phyloP scores from a whole-genome alignment of 1,140 invertebrate genomes.

The Lanistes nyassanus region DNA sequence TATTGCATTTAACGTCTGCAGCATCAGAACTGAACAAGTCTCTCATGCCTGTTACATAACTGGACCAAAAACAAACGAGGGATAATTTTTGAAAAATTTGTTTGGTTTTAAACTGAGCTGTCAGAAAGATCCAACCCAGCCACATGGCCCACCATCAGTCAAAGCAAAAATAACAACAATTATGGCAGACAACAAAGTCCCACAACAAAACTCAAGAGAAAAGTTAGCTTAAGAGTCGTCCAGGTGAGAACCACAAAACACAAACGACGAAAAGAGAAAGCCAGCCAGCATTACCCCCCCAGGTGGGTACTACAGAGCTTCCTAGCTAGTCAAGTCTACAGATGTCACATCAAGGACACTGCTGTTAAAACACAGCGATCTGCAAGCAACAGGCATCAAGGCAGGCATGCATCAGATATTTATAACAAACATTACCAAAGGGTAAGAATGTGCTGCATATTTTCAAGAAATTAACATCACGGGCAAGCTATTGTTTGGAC shows the following conservation, averaged over 20 bases:
- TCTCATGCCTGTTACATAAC: too few relatives aligned
- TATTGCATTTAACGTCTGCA: too few relatives aligned
- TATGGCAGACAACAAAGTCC: background rate
- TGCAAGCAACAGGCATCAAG: background rate
- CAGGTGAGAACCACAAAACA: background rate
- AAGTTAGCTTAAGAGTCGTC: background rate
- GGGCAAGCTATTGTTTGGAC: too few relatives aligned
- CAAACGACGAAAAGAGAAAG: background rate
- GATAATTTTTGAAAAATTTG: too few relatives aligned
- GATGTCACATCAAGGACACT: conserved; percentile 17
- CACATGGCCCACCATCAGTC: background rate
- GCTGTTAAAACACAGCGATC: conserved; percentile 21
- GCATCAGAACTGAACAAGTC: too few relatives aligned
- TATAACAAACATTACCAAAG: too few relatives aligned
- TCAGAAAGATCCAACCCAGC: background rate
- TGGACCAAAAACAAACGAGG: too few relatives aligned
- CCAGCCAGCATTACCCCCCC: background rate
- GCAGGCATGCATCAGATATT: too few relatives aligned
- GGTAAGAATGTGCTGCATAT: too few relatives aligned
- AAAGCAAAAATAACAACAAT: background rate
- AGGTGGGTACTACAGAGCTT: background rate
- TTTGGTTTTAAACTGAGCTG: too few relatives aligned
- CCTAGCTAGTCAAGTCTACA: background rate
- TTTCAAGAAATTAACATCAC: too few relatives aligned
- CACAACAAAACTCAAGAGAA: background rate